Evolutionary conservation across 30 jellyfish, hydroid and myxozoan genomes (phyloP), one percentile per base, ranked within the genome.

Genomic region (Aurelia sp.): DNA sequence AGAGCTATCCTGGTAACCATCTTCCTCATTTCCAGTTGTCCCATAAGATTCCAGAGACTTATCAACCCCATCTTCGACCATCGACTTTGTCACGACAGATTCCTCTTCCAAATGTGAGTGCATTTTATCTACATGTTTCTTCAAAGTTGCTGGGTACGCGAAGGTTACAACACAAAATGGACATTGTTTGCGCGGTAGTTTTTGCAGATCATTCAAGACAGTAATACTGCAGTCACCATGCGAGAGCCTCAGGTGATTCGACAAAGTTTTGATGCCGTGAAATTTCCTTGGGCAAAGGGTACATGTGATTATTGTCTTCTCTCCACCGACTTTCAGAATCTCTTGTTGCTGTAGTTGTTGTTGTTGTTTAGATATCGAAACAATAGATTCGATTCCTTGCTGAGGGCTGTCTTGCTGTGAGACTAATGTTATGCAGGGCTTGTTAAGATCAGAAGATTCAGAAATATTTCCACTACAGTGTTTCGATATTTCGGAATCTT

Each of bases 281-380:
- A 79, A 79, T 53, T 62, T 41, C n/a, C 64, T 69, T 27, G 30
- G 58, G 89, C 89, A 79, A 10, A 79, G 37, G 59, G 72, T 63
- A 17, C 89, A 79, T 48, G 73, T 17, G 21, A 78, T 31, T 33
- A n/a, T 69, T 18, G 89, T 55, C 18, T 48, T 48, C 72, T 52
- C 64, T 2, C 47, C 6, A 20, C 30, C 55, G 10, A 16, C 15
- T 6, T 9, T 44, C 55, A 9, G 10, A 44, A 7, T 44, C 55
- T 44, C 55, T 44, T 44, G 55, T 44, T 44, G 55, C 8, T 44
- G 55, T 13, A 6, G 55, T 10, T 44, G 55, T 44, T 44, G 55
- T 13, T 44, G 55, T 10, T 44, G 55, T 44, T 44, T 44, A 44
- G 55, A 44, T 7, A 44, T 44, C 15, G 55, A 44, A 44, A 44